Base-by-base conservation (phyloP, 2,113 vertebrate species). In the Lophotis ruficrista region DNA sequence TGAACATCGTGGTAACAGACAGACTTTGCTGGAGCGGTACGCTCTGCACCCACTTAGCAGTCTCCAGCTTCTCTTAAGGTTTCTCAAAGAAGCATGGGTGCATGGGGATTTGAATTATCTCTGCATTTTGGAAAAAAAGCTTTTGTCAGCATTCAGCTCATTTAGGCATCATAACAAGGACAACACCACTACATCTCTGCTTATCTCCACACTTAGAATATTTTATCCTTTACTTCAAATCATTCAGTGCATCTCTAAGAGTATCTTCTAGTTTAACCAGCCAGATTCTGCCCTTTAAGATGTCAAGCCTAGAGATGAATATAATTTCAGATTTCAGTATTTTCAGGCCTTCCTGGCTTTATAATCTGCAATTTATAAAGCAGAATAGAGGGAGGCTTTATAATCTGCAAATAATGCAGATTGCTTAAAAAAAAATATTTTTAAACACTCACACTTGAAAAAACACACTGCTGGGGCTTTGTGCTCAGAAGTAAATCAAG, bases 1-100 rank as follows among this genome's bases (percentile, higher is more conserved):
- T 5, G 28, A 70, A 30, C 19, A 0, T 7, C 0, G 0, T 16
- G 16, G 56, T 53, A 68, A 58, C 23, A 62, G 62, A 23, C 19
- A 22, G 19, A 62, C 25, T 71, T 66, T 47, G 20, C 37, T 23
- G 53, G 22, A 69, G 53, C 66, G n/a, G 50, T 28, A 31, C 21
- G 16, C 12, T 27, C 51, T 47, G 28, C 35, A 11, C 28, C 31
- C 30, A 21, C 41, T 54, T 5, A 5, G 43, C 35, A 69, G 43
- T 15, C 30, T 12, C 30, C 68, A 68, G 58, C 19, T 28, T 28
- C 80, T 56, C n/a, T 27, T 72, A 76, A 68, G 33, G 18, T n/a
- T 81, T 83, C 77, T 71, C 45, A 47, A 10, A 75, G 68, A 60
- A 71, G 58, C 35, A 65, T 3, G 1, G 27, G 12, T 19, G 21